phyloP scores from a whole-genome alignment of 2,113 vertebrate species.

The Toxostoma redivivum region DNA sequence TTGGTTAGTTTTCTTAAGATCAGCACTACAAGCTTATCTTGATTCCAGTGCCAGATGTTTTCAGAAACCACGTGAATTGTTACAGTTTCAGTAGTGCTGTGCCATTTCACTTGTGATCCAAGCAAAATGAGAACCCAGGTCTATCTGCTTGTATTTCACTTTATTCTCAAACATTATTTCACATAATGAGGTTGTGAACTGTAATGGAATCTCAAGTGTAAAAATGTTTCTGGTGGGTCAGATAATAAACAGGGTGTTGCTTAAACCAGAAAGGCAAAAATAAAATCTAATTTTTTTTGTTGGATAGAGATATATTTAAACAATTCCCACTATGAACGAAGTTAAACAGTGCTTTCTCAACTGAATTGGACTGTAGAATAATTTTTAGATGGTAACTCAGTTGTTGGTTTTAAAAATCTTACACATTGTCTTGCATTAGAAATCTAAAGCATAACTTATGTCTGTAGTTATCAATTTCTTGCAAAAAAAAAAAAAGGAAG shows the following conservation, averaged over 20 bases:
- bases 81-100: neutral
- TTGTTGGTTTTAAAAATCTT: neutral
- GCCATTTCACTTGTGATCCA: constrained; percentile 18
- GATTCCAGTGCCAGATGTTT: neutral
- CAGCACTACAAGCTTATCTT: neutral
- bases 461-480: neutral
- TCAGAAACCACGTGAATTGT: neutral
- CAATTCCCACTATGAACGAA: neutral
- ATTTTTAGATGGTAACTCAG: neutral
- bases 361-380: neutral
- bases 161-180: neutral
- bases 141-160: neutral
- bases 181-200: neutral
- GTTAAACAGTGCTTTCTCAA: neutral
- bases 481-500: neutral
- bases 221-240: neutral
- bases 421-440: neutral
- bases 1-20: neutral
- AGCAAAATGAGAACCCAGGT: neutral
- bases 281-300: neutral
- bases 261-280: neutral
- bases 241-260: neutral
- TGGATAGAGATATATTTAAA: neutral
- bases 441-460: neutral
- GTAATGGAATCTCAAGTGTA: neutral